phyloP scores from a whole-genome alignment of 2,797 vertebrate species.

The Gadopsis bispinosus region DNA sequence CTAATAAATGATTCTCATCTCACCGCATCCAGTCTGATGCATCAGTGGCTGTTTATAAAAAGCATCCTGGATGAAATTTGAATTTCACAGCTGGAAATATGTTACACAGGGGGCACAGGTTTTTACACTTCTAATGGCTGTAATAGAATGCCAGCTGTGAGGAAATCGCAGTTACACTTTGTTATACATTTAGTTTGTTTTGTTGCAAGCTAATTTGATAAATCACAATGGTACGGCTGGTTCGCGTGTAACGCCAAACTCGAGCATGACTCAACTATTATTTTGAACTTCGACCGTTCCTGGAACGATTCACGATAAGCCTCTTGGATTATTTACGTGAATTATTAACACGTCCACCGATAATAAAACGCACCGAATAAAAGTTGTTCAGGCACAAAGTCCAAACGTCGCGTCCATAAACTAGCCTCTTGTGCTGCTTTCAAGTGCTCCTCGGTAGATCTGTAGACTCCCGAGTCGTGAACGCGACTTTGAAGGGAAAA shows the following conservation, averaged over 20 bases:
- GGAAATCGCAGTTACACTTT: neutral
- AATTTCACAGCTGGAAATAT: neutral
- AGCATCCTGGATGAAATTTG: neutral
- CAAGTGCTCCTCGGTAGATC: slow-evolving; percentile 1
- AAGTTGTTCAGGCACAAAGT: neutral
- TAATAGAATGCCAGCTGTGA: neutral
- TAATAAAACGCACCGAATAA: neutral
- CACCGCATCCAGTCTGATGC: neutral
- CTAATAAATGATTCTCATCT: neutral
- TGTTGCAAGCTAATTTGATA: neutral
- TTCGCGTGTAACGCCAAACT: neutral
- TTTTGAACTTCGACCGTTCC: neutral
- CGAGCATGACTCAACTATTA: neutral
- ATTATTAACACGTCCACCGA: neutral
- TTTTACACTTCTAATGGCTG: neutral
- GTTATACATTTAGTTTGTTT: no score
- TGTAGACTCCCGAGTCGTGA: fast-evolving
- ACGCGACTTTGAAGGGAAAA: neutral
- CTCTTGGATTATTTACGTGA: neutral
- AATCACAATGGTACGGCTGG: neutral
- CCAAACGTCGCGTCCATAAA: neutral
- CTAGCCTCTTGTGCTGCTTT: slow-evolving; percentile 25
- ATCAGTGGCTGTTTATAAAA: neutral
- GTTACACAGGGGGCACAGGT: neutral
- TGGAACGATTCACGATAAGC: neutral